Conservation (phyloP, 2,113 vertebrate species). For the Mustela lutreola region DNA sequence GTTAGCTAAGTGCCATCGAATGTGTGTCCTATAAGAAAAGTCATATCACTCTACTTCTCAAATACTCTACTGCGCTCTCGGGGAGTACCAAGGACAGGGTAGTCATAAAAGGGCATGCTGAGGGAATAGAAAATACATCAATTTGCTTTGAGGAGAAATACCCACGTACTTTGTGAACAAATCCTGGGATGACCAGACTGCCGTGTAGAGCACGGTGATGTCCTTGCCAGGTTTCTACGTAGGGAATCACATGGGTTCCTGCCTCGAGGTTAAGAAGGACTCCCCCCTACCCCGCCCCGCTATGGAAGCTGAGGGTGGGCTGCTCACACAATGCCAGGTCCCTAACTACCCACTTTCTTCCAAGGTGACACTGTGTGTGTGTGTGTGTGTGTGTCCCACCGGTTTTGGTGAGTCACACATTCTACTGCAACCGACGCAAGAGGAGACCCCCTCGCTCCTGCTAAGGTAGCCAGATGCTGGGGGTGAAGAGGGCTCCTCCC, state of each 20-base stretch:
- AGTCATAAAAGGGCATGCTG: background rate
- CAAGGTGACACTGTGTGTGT: too few relatives aligned
- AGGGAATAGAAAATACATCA: background rate
- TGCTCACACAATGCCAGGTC: background rate
- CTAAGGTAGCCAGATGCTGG: background rate
- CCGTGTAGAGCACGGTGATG: background rate
- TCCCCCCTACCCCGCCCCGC: rapidly evolving
- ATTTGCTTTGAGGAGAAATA: background rate
- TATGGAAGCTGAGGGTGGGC: rapidly evolving
- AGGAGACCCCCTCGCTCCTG: background rate
- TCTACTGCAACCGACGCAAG: background rate
- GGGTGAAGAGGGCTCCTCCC: background rate
- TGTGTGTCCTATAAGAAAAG: background rate
- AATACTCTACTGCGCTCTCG: background rate
- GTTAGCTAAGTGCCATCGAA: background rate
- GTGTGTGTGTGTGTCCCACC: background rate
- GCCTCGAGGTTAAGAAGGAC: background rate
- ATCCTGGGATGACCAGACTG: background rate
- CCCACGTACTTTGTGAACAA: background rate
- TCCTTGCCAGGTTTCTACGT: background rate
- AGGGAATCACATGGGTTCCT: background rate
- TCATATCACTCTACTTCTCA: background rate
- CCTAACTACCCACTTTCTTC: too few relatives aligned
- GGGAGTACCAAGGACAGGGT: background rate
- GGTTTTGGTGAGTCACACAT: background rate